Conservation (phyloP, 2,888 invertebrate genomes). For the Stictocephala bisonia region DNA sequence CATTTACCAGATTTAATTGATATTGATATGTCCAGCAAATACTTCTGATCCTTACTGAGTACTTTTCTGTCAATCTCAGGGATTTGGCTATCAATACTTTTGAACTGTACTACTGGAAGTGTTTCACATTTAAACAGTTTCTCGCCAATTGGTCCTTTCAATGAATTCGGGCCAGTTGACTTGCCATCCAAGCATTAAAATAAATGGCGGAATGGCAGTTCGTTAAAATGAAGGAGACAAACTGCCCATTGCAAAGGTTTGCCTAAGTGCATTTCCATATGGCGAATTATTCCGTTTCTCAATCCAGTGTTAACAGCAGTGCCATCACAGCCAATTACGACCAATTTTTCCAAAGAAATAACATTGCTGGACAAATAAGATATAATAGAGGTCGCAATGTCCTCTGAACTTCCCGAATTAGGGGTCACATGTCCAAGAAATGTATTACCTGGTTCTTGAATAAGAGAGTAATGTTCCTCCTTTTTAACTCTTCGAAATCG, state of each 20-base stretch:
- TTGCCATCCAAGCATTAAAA: slow-evolving; percentile 47
- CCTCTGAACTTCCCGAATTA: slow-evolving; percentile 26
- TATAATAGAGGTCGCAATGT: slow-evolving; percentile 25
- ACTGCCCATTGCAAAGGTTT: slow-evolving; percentile 48
- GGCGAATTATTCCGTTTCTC: slow-evolving; percentile 47
- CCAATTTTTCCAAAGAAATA: slow-evolving; percentile 42
- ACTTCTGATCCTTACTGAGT: slow-evolving; percentile 48
- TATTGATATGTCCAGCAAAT: slow-evolving; percentile 46
- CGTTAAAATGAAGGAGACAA: slow-evolving; percentile 49
- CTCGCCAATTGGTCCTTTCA: slow-evolving; percentile 45
- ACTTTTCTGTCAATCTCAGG: slow-evolving; percentile 17
- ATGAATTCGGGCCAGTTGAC: slow-evolving; percentile 45
- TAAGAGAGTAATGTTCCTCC: slow-evolving; percentile 34
- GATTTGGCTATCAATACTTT: slow-evolving; percentile 41
- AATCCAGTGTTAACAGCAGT: slow-evolving; percentile 47
- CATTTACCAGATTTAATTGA: slow-evolving; percentile 45
- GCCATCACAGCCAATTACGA: slow-evolving; percentile 51
- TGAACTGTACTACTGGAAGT: slow-evolving; percentile 47
- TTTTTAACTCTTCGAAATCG: slow-evolving; percentile 19
- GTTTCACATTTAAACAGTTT: slow-evolving; percentile 47
- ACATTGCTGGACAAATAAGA: slow-evolving; percentile 52
- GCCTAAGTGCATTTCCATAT: slow-evolving; percentile 43
- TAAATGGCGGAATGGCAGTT: slow-evolving; percentile 49
- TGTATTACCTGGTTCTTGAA: slow-evolving; percentile 20
- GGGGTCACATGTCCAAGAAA: slow-evolving; percentile 14